Evolutionary conservation across 2,113 vertebrate genomes (phyloP), one percentile per base, ranked within the genome.

Genomic region (Crypturellus undulatus): DNA sequence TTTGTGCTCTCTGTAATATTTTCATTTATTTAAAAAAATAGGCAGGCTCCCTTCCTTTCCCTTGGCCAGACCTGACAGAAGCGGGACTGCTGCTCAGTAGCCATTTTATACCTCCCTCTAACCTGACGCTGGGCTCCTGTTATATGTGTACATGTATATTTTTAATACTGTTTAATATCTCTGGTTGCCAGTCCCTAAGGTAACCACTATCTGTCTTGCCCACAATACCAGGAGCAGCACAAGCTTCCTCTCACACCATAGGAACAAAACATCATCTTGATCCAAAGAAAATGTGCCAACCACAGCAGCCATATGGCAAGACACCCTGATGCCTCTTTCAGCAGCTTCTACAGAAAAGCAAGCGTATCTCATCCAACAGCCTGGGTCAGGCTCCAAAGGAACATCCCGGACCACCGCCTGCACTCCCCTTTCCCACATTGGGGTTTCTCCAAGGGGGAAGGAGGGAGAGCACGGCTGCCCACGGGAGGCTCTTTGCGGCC

Each of bases 241-340:
- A 60, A 38, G 36, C 24, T 54, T n/a, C 78, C 78, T 2, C 73
- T 84, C 91, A 43, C 12, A 64, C 22, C 60, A 17, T 43, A 52
- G 59, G 51, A 79, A 32, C 36, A 8, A 6, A 11, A 34, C 32
- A 49, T 62, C 56, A 12, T 22, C 67, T 20, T 12, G 34, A 51
- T 84, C 64, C 16, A 34, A 24, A 56, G 69, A 43, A 71, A 58
- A 79, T 28, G 34, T 2, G 36, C 17, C 59, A 76, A 60, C 56
- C 42, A 71, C 45, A 91, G 42, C 2, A 82, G 34, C 58, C 36
- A 7, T 3, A 8, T 43, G 79, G 12, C 19, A 76, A 76, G 58
- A 65, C 0, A 0, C 36, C 12, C 2, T 2, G 9, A 40, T 14
- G 25, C 7, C 12, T 49, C 54, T 79, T 40, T 67, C n/a, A 24